Percentiles rank a stretch among this genome's conserved stretches.
These are phyloP conservation scores for Pardosa pseudoannulata DNA, from an alignment of 2,888 invertebrate species.

Conservation along the genomic window DNA sequence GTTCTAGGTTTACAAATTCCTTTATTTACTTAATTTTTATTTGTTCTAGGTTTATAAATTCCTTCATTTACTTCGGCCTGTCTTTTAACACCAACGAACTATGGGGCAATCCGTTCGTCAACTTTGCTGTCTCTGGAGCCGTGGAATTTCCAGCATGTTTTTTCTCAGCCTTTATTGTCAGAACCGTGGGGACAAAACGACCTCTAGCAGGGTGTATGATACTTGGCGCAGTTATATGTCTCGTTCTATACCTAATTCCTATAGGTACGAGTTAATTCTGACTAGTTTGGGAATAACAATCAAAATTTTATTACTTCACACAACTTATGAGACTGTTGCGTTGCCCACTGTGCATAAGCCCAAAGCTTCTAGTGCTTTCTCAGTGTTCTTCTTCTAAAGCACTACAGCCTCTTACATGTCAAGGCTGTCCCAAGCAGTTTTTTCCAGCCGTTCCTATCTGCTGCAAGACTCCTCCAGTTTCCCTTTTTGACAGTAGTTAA, in stretches of 20 bases:
- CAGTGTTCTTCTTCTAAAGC: too few species aligned
- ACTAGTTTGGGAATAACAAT: not conserved
- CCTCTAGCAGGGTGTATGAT: conserved; percentile 22
- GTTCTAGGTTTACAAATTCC: too few species aligned
- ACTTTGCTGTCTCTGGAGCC: conserved; percentile 64
- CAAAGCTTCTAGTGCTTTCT: not conserved
- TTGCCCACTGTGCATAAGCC: not conserved
- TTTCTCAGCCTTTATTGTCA: conserved; percentile 36
- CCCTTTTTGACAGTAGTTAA: too few species aligned
- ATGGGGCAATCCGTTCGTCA: conserved; percentile 71
- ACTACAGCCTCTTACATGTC: too few species aligned
- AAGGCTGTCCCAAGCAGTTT: too few species aligned
- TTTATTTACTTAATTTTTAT: too few species aligned
- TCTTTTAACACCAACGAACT: conserved; percentile 73
- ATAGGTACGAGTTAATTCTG: not conserved
- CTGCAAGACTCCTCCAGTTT: too few species aligned
- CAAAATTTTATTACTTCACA: not conserved
- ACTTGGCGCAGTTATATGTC: conserved; percentile 28
- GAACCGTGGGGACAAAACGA: conserved; percentile 32
- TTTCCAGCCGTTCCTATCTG: too few species aligned
- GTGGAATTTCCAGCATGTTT: conserved; percentile 72
- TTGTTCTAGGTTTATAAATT: conserved; percentile 58
- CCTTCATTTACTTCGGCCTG: conserved; percentile 72
- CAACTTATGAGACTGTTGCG: not conserved
- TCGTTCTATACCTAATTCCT: conserved; percentile 27